Evolutionary conservation across 2,888 invertebrate genomes (phyloP), one percentile per base, ranked within the genome.

Genomic region (Caradrina kadenii): DNA sequence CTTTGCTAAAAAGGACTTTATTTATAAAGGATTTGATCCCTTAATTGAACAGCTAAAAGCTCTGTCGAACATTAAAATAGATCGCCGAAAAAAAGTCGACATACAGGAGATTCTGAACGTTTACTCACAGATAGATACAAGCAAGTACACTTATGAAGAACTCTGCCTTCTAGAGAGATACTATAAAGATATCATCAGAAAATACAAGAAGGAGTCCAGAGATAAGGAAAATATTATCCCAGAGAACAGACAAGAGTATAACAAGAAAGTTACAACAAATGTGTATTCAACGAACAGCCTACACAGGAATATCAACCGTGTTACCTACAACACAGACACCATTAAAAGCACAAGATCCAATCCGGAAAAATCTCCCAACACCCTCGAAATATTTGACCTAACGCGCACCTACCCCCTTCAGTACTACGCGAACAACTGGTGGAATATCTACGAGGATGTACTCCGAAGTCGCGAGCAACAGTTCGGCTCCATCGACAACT

Each of bases 391-490:
- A 4, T 92, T 92, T 39, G 95, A 96, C 60, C 70, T 96, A 42
- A 95, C 94, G 0, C 80, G 93, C 1, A 94, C 94, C 0, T 96
- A 96, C 69, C 96, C 96, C 0, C 76, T 88, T 53, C 90, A 96
- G 73, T 96, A 95, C 69, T 96, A 96, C 83, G 96, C 96, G 0
- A 96, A 96, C 80, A 96, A 96, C 64, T 96, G 96, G 96, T 96
- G 96, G 96, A 82, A 88, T 0, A 96, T 96, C 1, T 96, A 96
- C 87, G 94, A 96, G 73, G 95, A 95, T 26, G 86, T 96, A 0
- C 69, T 96, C 0, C 94, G 92, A 58, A 95, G 88, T 45, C 87
- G 96, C 0, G 95, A 95, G 58, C 90, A 91, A 26, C 96, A 96
- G 76, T 96, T 95, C 84, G 96, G 96, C 0, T 93, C 95, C 0